phyloP scores from a whole-genome alignment of 2,113 vertebrate species.

The Pseudopipra pipra region DNA sequence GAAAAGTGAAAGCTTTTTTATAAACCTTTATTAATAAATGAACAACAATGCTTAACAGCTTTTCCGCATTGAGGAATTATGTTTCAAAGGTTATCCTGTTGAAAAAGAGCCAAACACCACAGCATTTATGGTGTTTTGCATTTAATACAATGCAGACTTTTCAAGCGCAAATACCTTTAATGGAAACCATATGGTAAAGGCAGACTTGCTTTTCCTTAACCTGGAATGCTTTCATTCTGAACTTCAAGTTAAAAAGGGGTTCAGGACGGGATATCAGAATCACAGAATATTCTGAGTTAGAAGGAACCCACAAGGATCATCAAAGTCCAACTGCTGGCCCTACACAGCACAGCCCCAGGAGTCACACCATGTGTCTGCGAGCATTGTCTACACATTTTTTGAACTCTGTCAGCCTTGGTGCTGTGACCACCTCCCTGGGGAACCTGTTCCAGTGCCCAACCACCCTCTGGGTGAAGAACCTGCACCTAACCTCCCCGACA shows the following conservation, averaged over 20 bases:
- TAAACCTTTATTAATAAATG: slow-evolving; percentile 10
- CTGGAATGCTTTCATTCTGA: slow-evolving; percentile 11
- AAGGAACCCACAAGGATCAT: neutral
- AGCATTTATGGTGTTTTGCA: slow-evolving; percentile 10
- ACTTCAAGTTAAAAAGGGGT: neutral
- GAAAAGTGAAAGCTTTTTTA: slow-evolving; percentile 14
- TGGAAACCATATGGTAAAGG: slow-evolving; percentile 31
- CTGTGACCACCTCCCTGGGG: neutral
- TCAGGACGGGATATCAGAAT: neutral
- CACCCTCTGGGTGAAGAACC: neutral
- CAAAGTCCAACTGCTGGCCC: neutral
- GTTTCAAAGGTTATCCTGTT: slow-evolving; percentile 43
- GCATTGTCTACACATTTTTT: neutral
- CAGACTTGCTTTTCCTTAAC: neutral
- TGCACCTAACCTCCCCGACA: neutral
- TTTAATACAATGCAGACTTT: slow-evolving; percentile 37
- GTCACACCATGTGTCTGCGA: neutral
- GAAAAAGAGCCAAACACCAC: slow-evolving; percentile 31
- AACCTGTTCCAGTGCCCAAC: neutral
- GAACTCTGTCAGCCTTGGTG: neutral
- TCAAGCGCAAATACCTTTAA: slow-evolving; percentile 42
- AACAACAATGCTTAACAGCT: slow-evolving; percentile 20
- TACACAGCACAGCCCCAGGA: neutral
- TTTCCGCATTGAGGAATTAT: neutral
- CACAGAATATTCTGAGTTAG: neutral